phyloP scores from a whole-genome alignment of 1,140 invertebrate species.

The Paramacrobiotus metropolitanus region DNA sequence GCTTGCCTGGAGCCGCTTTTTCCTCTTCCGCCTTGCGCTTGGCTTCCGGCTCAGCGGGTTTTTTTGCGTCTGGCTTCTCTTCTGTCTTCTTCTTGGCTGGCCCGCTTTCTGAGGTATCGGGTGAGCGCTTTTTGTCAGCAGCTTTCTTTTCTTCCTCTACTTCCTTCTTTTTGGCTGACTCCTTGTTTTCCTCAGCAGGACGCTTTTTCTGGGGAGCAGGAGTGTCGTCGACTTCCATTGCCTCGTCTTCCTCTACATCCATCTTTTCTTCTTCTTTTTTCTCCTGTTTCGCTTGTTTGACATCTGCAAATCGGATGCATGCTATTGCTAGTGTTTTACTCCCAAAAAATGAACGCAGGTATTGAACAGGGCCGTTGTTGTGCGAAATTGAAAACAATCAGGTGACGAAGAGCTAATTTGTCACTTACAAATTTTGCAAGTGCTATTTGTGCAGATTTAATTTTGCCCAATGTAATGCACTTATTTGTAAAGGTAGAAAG shows the following conservation, averaged over 20 bases:
- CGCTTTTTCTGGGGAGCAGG: background rate
- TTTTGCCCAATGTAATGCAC: too few relatives aligned
- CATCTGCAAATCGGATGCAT: too few relatives aligned
- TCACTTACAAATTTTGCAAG: too few relatives aligned
- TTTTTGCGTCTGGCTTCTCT: background rate
- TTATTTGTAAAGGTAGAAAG: too few relatives aligned
- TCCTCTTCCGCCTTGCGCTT: background rate
- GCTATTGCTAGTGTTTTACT: too few relatives aligned
- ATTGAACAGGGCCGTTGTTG: too few relatives aligned
- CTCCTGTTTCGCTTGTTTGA: slow-evolving; percentile 10
- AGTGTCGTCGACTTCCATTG: background rate
- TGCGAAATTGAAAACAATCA: too few relatives aligned
- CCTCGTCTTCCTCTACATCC: slow-evolving; percentile 35
- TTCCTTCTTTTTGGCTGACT: background rate
- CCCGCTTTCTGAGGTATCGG: background rate
- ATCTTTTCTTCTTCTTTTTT: slow-evolving; percentile 26
- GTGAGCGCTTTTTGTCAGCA: background rate
- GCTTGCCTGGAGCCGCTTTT: background rate
- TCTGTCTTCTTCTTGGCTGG: background rate
- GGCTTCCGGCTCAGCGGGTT: too few relatives aligned
- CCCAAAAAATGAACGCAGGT: too few relatives aligned
- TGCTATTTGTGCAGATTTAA: too few relatives aligned
- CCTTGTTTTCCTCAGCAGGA: background rate
- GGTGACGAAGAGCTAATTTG: too few relatives aligned
- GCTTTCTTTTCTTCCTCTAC: background rate